Evolutionary conservation across 1,140 invertebrate genomes (phyloP).

Genomic region (Danaus plexippus): DNA sequence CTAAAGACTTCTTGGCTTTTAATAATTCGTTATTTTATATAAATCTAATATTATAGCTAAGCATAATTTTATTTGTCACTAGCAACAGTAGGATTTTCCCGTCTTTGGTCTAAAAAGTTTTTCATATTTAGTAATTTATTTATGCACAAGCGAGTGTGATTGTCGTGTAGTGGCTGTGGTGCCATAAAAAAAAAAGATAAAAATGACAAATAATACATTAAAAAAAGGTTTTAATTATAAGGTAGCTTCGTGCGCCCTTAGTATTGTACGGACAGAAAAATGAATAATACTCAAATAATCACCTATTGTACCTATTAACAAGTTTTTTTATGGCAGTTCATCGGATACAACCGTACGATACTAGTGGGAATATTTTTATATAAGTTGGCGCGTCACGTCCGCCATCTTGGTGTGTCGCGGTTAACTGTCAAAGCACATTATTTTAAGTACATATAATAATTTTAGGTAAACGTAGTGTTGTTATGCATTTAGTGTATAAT

Average conservation of each 20-base stretch:
- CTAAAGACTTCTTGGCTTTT: too few species aligned
- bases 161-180: conserved; percentile 58
- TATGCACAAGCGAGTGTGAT: conserved; percentile 59
- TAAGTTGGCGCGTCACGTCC: too few species aligned
- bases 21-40: too few species aligned
- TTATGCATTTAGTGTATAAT: conserved; percentile 5
- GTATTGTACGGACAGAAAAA: conserved; percentile 29
- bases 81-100: background rate
- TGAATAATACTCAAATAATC: conserved; percentile 20
- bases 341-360: too few species aligned
- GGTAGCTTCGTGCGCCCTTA: conserved; percentile 41
- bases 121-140: conserved; percentile 32
- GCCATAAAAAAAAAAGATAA: conserved; percentile 64
- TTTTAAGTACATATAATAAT: background rate
- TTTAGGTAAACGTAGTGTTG: conserved; percentile 2
- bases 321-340: conserved; percentile 2
- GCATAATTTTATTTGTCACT: too few species aligned
- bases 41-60: too few species aligned
- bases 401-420: too few species aligned
- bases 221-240: conserved; percentile 65
- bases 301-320: conserved; percentile 15
- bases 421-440: too few species aligned
- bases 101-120: conserved; percentile 17
- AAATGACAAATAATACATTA: conserved; percentile 68
- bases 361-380: too few species aligned